Base-by-base conservation (phyloP, 2,797 vertebrate species). In the Chaetodon trifasciatus region DNA sequence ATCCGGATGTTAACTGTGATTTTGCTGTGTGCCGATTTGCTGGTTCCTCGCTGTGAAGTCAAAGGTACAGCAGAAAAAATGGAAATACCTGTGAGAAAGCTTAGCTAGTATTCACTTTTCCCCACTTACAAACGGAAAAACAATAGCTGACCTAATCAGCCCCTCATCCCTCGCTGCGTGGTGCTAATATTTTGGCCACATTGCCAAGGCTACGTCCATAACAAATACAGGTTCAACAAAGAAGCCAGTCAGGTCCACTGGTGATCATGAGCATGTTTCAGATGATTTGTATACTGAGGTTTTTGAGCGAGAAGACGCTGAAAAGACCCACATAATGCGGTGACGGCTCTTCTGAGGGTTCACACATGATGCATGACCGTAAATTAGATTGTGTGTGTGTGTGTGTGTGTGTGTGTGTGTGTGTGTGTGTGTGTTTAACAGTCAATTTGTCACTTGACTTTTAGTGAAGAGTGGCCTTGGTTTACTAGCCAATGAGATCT, bases 381-480 rank as follows among this genome's bases (percentile, higher is more conserved):
- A 70, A 85, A 84, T 84, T 75, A 76, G 42, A 83, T 53, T 64
- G 65, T 62, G 70, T 81, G 64, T 70, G 19, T 49, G 17, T 70
- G 55, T 58, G 5, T 12, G 53, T 71, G 21, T 58, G 21, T 75
- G 47, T 67, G 40, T 64, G 53, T n/a, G 37, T 79, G 23, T 68
- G 69, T 50, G 46, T 44, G 68, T 73, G 62, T 82, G 68, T 74
- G 60, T 72, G 47, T 74, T 69, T 42, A 81, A 76, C 64, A 68
- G 58, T 81, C 80, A 65, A 82, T 85, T 71, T 82, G 81, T 92
- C 85, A 87, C 86, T 89, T 86, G 76, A 90, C 78, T 91, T 86
- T 81, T 70, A 69, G 62, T 67, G 60, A 81, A 81, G 53, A 78
- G n/a, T 73, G 40, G 74, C 63, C 40, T 69, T 42, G 71, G 52